Base-by-base conservation (phyloP, 1,140 invertebrate species). In the Laupala kohalensis region DNA sequence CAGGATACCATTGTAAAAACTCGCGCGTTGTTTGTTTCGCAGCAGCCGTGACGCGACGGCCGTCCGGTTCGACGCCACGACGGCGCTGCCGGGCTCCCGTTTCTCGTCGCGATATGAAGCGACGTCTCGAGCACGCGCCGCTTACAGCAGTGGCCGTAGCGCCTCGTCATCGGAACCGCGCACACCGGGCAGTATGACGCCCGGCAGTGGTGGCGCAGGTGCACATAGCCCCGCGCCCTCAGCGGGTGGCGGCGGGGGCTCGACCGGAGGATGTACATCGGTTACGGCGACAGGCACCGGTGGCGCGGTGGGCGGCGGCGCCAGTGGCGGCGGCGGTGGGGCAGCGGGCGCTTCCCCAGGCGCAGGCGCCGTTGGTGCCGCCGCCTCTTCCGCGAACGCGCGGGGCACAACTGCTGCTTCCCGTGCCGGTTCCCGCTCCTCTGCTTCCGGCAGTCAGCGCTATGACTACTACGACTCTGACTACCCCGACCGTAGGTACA, bases 291-390 rank as follows among this genome's bases (percentile, higher is more conserved):
- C 30, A 15, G 77, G 77, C 2, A 87, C 84, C 85, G 3, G 82
- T 83, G 12, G 83, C 85, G n/a, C n/a, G n/a, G n/a, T n/a, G n/a
- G 27, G 82, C 83, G 73, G 78, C 76, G 5, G 78, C 78, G 6
- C 73, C 30, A 37, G 80, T 74, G 79, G 80, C 73, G 70, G 77
- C 62, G 73, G 27, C 79, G 76, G 77, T 5, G 73, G 76, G 26
- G 74, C 74, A 77, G 25, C 76, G 72, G 73, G 75, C 73, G 25
- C 80, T 77, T 9, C 37, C 9, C 9, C 37, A 19, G 37, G 1
- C 9, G 37, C 37, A 19, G 37, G 37, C 37, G 37, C 4, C 37
- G 37, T 9, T 19, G 1, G 1, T 19, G 4, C 1, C 37, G 37
- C 9, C 1, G 19, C 37, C 9, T 53, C 37, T 9, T 19, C 37